Conservation (phyloP, 92 coral and sea anemone species). For the Porites divaricata region DNA sequence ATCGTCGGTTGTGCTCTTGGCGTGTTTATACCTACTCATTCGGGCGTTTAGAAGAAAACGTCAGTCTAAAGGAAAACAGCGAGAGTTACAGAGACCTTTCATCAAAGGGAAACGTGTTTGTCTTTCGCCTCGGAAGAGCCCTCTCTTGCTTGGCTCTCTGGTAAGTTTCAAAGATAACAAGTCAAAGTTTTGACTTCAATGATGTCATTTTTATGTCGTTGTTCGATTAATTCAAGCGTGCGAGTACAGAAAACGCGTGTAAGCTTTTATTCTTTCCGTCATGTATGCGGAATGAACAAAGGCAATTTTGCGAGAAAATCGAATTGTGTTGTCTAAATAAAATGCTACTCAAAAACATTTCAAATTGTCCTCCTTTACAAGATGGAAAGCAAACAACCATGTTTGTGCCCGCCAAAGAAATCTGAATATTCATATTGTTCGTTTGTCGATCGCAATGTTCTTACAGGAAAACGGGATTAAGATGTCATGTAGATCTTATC, state of each 20-base stretch:
- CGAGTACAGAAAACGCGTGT: too few relatives aligned
- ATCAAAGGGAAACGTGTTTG: slow-evolving; percentile 23
- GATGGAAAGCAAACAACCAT: slow-evolving; percentile 8
- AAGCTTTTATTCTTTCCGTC: not conserved
- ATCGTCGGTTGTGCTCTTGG: slow-evolving; percentile 19
- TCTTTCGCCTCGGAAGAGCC: slow-evolving; percentile 18
- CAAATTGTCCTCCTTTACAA: not conserved
- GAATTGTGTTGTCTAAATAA: not conserved
- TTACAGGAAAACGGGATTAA: not conserved
- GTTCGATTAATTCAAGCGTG: slow-evolving; percentile 18
- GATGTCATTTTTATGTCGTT: slow-evolving; percentile 16
- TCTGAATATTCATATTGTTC: slow-evolving; percentile 15
- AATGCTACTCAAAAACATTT: not conserved
- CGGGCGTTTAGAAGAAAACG: slow-evolving; percentile 18
- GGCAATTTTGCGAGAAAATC: too few relatives aligned
- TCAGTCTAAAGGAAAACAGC: slow-evolving; percentile 20
- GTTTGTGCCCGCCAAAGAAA: not conserved
- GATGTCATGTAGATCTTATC: slow-evolving; percentile 30
- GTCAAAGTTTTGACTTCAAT: not conserved
- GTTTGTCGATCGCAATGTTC: not conserved
- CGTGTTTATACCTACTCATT: slow-evolving; percentile 18
- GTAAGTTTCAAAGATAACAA: slow-evolving; percentile 17
- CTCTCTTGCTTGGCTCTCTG: slow-evolving; percentile 14
- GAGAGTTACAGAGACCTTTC: slow-evolving; percentile 17
- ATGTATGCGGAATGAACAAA: slow-evolving; percentile 6